Percentiles rank a stretch among this genome's conserved stretches.
These are phyloP conservation scores for Siniperca chuatsi DNA, from an alignment of 2,113 vertebrate genomes.

Conservation along the genomic window DNA sequence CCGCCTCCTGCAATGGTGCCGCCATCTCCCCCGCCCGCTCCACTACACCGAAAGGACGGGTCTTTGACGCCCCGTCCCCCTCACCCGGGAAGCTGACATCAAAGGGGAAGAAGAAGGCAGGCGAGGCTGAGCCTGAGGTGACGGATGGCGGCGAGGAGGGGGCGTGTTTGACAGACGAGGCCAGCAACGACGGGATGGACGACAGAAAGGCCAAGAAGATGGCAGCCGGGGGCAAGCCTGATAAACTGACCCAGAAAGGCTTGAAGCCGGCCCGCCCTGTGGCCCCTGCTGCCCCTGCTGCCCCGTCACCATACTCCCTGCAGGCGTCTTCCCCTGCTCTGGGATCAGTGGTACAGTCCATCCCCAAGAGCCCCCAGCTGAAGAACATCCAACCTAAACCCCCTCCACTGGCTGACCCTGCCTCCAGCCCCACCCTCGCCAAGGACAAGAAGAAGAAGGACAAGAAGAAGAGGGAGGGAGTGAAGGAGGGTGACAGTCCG, in stretches of 20 bases:
- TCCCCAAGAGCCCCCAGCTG: slow-evolving; percentile 94
- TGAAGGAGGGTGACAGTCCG: slow-evolving; percentile 91
- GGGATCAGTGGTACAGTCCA: slow-evolving; percentile 90
- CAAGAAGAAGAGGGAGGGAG: slow-evolving; percentile 92
- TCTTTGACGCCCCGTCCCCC: slow-evolving; percentile 92
- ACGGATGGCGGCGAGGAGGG: slow-evolving; percentile 92
- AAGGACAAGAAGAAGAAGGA: slow-evolving; percentile 99
- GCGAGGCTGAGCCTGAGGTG: slow-evolving; percentile 88
- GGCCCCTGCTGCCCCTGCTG: slow-evolving; percentile 81
- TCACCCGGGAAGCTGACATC: slow-evolving; percentile 86
- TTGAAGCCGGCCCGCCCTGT: slow-evolving; percentile 89
- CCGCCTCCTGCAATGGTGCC: slow-evolving; percentile 89
- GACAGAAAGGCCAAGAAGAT: slow-evolving; percentile 90
- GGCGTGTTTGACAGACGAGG: slow-evolving; percentile 89
- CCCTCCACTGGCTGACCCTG: slow-evolving; percentile 90
- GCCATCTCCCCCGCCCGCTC: slow-evolving; percentile 92
- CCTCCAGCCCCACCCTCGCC: slow-evolving; percentile 88
- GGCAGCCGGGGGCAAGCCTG: slow-evolving; percentile 84
- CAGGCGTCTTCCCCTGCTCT: slow-evolving; percentile 84
- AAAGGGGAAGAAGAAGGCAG: slow-evolving; percentile 92
- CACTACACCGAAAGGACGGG: slow-evolving; percentile 91
- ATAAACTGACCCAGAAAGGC: slow-evolving; percentile 90
- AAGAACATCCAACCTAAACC: slow-evolving; percentile 94
- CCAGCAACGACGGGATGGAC: slow-evolving; percentile 92
- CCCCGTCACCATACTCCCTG: slow-evolving; percentile 85